These are phyloP conservation scores for Sarcophaga subvicina DNA, from an alignment of 2,888 invertebrate genomes.

Conservation along the genomic window DNA sequence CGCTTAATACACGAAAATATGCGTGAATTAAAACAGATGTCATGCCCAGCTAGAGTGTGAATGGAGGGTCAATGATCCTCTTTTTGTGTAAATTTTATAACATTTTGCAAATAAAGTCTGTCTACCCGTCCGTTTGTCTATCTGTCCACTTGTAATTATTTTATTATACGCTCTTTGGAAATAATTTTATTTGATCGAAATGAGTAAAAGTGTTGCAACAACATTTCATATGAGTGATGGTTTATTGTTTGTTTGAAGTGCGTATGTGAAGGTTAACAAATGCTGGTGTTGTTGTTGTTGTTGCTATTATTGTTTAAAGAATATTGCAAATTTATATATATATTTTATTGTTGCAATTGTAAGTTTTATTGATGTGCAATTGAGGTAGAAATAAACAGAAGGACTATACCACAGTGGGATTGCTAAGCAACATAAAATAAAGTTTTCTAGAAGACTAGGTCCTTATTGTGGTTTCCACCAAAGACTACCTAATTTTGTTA, in stretches of 20 bases:
- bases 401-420: constrained; percentile 10
- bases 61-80: constrained; percentile 69
- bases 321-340: constrained; percentile 13
- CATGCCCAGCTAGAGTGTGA: constrained; percentile 30
- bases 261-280: constrained; percentile 63
- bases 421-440: too few relatives aligned
- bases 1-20: constrained; percentile 34
- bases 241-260: neutral
- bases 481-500: too few relatives aligned
- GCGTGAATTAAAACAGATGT: constrained; percentile 71
- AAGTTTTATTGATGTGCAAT: neutral
- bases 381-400: neutral
- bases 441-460: too few relatives aligned
- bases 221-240: neutral
- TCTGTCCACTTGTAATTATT: constrained; percentile 1
- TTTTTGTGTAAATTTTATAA: too few relatives aligned
- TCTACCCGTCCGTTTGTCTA: neutral
- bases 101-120: constrained; percentile 40
- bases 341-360: constrained; percentile 17
- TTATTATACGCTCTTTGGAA: neutral
- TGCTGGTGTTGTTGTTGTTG: constrained; percentile 42
- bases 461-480: too few relatives aligned
- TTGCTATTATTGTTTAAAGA: constrained; percentile 1
- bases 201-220: constrained; percentile 36
- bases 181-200: constrained; percentile 37